A percentile compares a stretch with the other conserved stretches of the same genome.
These are phyloP conservation scores for Argyresthia albistria DNA, from an alignment of 2,888 invertebrate species.

Conservation along the genomic window DNA sequence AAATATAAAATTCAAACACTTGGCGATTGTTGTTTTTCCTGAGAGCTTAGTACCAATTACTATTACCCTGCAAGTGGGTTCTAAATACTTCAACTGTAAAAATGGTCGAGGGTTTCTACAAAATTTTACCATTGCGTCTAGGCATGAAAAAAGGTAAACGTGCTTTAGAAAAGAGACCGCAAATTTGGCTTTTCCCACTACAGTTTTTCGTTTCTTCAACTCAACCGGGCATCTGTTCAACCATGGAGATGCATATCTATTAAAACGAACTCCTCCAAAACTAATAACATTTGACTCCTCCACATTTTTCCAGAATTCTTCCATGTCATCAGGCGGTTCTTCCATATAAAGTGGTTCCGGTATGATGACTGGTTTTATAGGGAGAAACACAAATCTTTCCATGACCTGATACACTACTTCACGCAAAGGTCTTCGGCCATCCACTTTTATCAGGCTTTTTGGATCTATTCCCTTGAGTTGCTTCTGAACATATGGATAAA, in stretches of 20 bases:
- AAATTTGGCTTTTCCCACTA: conserved; percentile 63
- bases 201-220: conserved; percentile 63
- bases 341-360: conserved; percentile 51
- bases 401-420: conserved; percentile 64
- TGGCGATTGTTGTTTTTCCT: conserved; percentile 73
- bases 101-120: conserved; percentile 75
- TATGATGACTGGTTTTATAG: conserved; percentile 38
- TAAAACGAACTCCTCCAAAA: conserved; percentile 34
- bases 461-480: conserved; percentile 66
- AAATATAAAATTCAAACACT: conserved; percentile 67
- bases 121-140: conserved; percentile 65
- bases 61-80: conserved; percentile 71
- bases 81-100: conserved; percentile 69
- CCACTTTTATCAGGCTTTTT: conserved; percentile 69
- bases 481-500: conserved; percentile 57
- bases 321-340: conserved; percentile 41
- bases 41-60: conserved; percentile 73
- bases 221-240: conserved; percentile 75
- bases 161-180: conserved; percentile 74
- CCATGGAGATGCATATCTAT: conserved; percentile 68
- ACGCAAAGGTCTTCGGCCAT: conserved; percentile 59
- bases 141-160: conserved; percentile 71
- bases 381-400: conserved; percentile 40
- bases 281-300: conserved; percentile 32
- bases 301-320: conserved; percentile 51